Evolutionary conservation across 2,797 vertebrate species (phyloP), one percentile per base, ranked within the genome.

Genomic region (Acridotheres tristis): DNA sequence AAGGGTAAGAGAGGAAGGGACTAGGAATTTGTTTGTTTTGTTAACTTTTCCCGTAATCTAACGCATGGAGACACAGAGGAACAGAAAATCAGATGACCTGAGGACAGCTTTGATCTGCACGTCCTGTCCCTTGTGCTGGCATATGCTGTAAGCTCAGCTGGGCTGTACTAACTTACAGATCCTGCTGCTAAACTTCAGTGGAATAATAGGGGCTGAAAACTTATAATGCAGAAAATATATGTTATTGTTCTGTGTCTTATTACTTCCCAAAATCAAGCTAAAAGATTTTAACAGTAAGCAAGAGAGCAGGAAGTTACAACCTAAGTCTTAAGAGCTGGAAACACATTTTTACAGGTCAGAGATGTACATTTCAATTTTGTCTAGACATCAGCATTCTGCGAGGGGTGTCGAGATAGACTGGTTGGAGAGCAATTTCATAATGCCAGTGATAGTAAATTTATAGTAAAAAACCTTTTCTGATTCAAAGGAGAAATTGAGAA

Each of bases 11-110:
- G 67, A 94, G 93, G 94, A 95, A 95, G 77, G 45, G 55, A 48
- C 81, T 50, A 54, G 54, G 45, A 80, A 36, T 55, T 58, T 5
- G 82, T 77, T 95, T 93, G 65, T 96, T 96, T 91, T 88, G 36
- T 82, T 82, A 91, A 71, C 36, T 90, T 79, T 94, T 95, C 71
- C 90, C 0, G 1, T 85, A 93, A 90, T 82, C 67, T 71, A 63
- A 50, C 13, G 19, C 43, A 50, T 0, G 1, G 85, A 53, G 82
- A 55, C 62, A 54, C 12, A 59, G 57, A 91, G 45, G 69, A 94
- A 82, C 47, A 90, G 69, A 85, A 87, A 93, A 45, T 84, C 76
- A 55, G 55, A 86, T 57, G 74, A 88, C 66, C 45, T 10, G 17
- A 59, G 34, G 42, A 71, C 7, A 79, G 30, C 74, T 96, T 93